Conservation (phyloP, 2,888 invertebrate species). For the Andrena hattorfiana region DNA sequence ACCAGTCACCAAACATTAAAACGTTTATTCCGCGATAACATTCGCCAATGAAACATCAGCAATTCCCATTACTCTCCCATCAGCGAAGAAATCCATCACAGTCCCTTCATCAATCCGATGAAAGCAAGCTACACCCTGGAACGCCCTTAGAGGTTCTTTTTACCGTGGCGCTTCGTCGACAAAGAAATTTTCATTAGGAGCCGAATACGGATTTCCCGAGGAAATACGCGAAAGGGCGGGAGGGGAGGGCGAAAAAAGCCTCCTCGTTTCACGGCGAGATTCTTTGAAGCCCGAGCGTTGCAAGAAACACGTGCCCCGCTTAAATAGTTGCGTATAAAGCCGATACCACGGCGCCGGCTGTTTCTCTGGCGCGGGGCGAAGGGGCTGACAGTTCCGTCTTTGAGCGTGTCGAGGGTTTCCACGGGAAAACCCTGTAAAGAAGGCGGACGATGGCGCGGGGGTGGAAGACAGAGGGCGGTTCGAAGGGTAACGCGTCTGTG, state of each 20-base stretch:
- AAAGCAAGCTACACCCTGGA: not conserved
- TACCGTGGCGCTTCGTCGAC: not conserved
- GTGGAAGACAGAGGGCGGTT: conserved; percentile 48
- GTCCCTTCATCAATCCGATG: not conserved
- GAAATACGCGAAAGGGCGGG: conserved; percentile 9
- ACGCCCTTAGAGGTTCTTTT: conserved; percentile 7
- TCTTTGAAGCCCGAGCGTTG: conserved; percentile 62
- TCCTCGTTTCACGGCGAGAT: conserved; percentile 23
- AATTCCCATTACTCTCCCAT: not conserved
- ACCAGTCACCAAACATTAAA: too few relatives aligned
- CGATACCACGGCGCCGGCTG: conserved; percentile 42
- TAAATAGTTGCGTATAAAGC: conserved; percentile 67
- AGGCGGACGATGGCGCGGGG: not conserved
- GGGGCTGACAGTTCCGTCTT: conserved; percentile 46
- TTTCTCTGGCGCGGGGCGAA: conserved; percentile 29
- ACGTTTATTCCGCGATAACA: too few relatives aligned
- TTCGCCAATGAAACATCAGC: too few relatives aligned
- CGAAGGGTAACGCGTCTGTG: conserved; percentile 58
- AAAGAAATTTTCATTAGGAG: conserved; percentile 33
- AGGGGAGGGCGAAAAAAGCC: not conserved
- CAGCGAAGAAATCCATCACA: not conserved
- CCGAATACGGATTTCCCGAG: conserved; percentile 1
- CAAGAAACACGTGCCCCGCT: conserved; percentile 56
- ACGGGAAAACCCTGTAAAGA: conserved; percentile 34
- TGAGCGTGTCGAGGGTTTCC: conserved; percentile 37